Base-by-base conservation (phyloP, 2,888 invertebrate species). In the Hanleya hanleyi region DNA sequence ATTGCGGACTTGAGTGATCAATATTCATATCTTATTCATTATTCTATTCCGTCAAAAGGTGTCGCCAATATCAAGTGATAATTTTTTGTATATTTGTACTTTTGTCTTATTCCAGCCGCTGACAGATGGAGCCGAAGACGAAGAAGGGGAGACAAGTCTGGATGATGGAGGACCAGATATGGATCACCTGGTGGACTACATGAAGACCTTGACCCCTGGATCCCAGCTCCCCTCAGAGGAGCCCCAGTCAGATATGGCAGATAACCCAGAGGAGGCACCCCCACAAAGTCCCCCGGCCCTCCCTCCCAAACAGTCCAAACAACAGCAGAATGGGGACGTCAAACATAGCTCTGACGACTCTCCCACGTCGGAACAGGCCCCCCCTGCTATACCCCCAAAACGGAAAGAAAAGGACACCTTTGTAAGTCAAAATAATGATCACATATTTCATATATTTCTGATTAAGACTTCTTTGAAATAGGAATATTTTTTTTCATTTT, bases 251-350 rank as follows among this genome's bases (percentile, higher is more conserved):
- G 62, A 47, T 3, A 64, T 64, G 38, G 47, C 47, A n/a, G 47
- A 41, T n/a, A 41, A n/a, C n/a, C 12, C 12, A 15, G 69, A 69
- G 9, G 67, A 68, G 37, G 36, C 36, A 38, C 22, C 26, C 32
- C 71, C 75, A 41, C 84, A 81, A 51, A 94, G 94, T 41, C 86
- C 88, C 0, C 87, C 87, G 29, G 81, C 78, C 6, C 74, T 86
- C n/a, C 87, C 86, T 6, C 86, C 87, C 4, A 86, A 86, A 77
- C 76, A 78, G 69, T 80, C 79, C 26, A 74, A 79, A 22, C 74
- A 76, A 35, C 77, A 78, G 18, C 80, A 82, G 29, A 86, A 86
- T 74, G 86, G 86, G 12, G 81, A 82, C 12, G 71, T 84, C 47
- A 36, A 50, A 29, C 49, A 62, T 12, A 66, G 61, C 67, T 26